Evolutionary conservation across 2,113 vertebrate species (phyloP), one percentile per base, ranked within the genome.

Genomic region (Microtus ochrogaster): DNA sequence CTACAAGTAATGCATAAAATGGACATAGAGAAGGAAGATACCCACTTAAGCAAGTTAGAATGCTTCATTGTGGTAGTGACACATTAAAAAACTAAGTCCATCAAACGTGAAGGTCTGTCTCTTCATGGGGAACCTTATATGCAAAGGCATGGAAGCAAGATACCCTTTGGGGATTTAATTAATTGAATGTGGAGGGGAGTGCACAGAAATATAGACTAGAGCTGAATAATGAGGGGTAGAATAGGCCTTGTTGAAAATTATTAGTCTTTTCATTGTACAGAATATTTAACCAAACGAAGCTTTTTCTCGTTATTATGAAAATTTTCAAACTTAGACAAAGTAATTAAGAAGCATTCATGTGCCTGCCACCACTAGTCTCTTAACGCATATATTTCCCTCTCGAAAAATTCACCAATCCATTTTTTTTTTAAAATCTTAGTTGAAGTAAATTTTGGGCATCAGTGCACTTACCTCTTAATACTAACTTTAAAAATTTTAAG

Each of bases 371-470:
- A 58, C 17, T 58, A 58, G 55, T 58, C 55, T 55, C 44, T 88
- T 91, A 79, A 73, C 9, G 41, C 72, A 61, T 9, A 22, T 36
- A 72, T 76, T 14, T 36, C 52, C 52, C 4, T 16, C 14, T 77
- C 11, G 55, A 8, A 76, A 41, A 16, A 47, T 83, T 84, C n/a
- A 47, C 47, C 47, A 89, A 63, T 94, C 7, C 47, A 41, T 89
- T 95, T 24, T 55, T 55, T 55, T 52, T 41, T 41, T 3, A 41
- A 58, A 47, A 87, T 84, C 4, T 93, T 85, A 17, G 55, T 55
- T 55, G 55, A 55, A 55, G 58, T 94, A 90, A 88, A 61, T 95
- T 94, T 96, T 55, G 94, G 39, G 30, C 26, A 89, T 89, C 19
- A 24, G 8, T 66, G 58, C 4, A 92, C 6, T 77, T 97, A 47